Conservation (phyloP, 2,888 invertebrate species). For the Pristionchus maxplancki region DNA sequence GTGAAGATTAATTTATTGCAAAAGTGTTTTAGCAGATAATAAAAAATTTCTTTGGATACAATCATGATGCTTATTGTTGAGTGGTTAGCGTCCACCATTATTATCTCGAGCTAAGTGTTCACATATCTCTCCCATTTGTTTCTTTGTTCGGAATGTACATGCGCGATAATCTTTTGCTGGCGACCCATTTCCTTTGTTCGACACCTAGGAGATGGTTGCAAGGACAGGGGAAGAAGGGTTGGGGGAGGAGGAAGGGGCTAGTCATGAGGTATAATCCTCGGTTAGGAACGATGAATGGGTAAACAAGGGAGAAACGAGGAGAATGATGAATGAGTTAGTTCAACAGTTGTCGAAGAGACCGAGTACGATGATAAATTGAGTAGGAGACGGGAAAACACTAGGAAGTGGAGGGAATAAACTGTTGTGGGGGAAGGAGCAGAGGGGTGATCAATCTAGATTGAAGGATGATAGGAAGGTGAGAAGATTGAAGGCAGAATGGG, state of each 20-base stretch:
- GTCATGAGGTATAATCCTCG: not conserved
- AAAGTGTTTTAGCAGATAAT: not conserved
- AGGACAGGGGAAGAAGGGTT: not conserved
- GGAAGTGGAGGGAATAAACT: not conserved
- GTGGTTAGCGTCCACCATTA: not conserved
- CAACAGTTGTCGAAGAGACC: not conserved
- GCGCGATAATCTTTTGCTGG: not conserved
- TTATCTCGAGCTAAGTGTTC: not conserved
- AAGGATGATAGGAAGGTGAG: not conserved
- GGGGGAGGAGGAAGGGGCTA: not conserved
- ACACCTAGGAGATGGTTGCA: constrained; percentile 10
- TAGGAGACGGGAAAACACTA: not conserved
- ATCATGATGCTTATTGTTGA: not conserved
- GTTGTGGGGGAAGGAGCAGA: not conserved
- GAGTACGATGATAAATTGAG: not conserved
- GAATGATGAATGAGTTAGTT: constrained; percentile 19
- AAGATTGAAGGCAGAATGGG: not conserved
- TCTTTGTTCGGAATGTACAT: not conserved
- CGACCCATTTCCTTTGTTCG: not conserved
- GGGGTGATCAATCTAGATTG: not conserved
- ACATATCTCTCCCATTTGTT: not conserved
- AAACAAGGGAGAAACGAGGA: not conserved
- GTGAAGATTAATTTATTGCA: not conserved
- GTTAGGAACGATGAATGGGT: not conserved
- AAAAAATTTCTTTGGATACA: not conserved